Conservation (phyloP, 2,888 invertebrate species). For the Philereme transversata region DNA sequence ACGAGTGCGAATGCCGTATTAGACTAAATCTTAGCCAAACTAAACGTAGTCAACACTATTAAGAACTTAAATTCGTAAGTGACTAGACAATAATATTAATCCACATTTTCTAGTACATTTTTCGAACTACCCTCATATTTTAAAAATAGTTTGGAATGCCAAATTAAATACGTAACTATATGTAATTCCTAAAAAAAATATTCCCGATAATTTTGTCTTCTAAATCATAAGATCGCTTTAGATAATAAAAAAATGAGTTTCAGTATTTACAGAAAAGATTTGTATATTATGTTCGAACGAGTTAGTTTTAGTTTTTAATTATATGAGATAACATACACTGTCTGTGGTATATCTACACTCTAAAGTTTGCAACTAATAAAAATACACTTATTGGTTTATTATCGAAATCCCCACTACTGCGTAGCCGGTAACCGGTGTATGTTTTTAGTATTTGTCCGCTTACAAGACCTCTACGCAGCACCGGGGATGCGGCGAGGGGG, state of each 20-base stretch:
- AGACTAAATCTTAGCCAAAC: constrained; percentile 26
- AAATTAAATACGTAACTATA: constrained; percentile 31
- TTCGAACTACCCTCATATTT: constrained; percentile 14
- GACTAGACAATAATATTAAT: constrained; percentile 64
- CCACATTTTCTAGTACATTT: constrained; percentile 21
- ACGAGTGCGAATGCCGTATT: too few species aligned
- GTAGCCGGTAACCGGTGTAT: too few species aligned
- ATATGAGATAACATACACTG: neutral
- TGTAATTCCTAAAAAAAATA: constrained; percentile 10
- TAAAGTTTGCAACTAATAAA: neutral
- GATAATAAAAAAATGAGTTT: constrained; percentile 13
- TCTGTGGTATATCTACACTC: neutral
- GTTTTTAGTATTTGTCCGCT: too few species aligned
- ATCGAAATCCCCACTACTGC: too few species aligned
- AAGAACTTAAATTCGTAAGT: constrained; percentile 44
- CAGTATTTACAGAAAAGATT: constrained; percentile 35
- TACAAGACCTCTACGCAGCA: too few species aligned
- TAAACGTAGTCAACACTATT: constrained; percentile 27
- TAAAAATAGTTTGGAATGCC: constrained; percentile 22
- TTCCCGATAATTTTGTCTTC: constrained; percentile 5
- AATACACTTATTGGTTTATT: too few species aligned
- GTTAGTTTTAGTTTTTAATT: constrained; percentile 14
- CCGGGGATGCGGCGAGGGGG: too few species aligned
- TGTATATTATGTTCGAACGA: constrained; percentile 25
- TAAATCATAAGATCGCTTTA: neutral